phyloP scores from a whole-genome alignment of 2,113 vertebrate genomes.

The Antechinus flavipes region DNA sequence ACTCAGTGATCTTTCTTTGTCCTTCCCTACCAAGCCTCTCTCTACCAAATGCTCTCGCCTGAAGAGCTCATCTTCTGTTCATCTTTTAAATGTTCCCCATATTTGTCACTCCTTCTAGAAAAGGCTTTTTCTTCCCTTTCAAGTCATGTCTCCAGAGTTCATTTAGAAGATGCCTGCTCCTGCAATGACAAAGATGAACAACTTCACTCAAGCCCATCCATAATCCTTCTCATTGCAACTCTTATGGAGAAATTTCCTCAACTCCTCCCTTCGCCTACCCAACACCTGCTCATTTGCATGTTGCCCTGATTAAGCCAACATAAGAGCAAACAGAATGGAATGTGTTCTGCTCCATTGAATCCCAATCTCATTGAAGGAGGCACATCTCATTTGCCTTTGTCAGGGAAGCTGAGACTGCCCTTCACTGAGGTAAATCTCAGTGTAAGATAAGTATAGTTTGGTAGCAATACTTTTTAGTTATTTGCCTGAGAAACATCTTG shows the following conservation, averaged over 20 bases:
- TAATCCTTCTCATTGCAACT: not conserved
- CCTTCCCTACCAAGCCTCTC: not conserved
- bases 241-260: not conserved
- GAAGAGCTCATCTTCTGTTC: not conserved
- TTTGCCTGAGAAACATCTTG: not conserved
- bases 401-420: not conserved
- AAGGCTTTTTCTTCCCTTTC: not conserved
- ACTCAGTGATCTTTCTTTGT: not conserved
- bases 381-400: not conserved
- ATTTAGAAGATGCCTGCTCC: not conserved
- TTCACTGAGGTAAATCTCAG: not conserved
- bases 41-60: not conserved
- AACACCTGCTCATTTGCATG: not conserved
- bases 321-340: not conserved
- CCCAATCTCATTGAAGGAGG: not conserved
- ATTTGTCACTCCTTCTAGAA: conserved; percentile 9
- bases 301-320: not conserved
- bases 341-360: not conserved
- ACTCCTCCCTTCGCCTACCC: not conserved
- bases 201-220: not conserved
- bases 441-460: not conserved
- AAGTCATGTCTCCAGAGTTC: not conserved
- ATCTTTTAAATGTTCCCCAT: conserved; percentile 6
- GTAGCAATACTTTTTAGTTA: not conserved
- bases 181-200: not conserved